These are phyloP conservation scores for Caenorhabditis imperialis DNA, from an alignment of 2,888 invertebrate genomes.

Conservation along the genomic window DNA sequence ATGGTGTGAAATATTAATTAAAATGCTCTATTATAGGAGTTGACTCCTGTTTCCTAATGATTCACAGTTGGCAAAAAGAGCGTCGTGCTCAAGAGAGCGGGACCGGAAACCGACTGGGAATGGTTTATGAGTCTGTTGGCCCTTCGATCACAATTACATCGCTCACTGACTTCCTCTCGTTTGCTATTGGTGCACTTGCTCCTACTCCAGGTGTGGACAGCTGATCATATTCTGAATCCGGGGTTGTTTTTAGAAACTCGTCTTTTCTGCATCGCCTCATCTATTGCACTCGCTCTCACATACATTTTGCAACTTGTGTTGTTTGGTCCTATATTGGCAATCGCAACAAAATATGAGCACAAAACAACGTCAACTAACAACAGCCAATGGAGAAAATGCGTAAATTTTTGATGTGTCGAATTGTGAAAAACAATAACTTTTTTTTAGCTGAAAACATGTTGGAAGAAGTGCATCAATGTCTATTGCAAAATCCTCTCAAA, in stretches of 20 bases:
- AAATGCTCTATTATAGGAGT: conserved; percentile 68
- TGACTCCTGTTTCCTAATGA: conserved; percentile 75
- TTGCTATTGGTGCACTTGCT: conserved; percentile 76
- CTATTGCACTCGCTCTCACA: conserved; percentile 74
- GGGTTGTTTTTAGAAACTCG: conserved; percentile 69
- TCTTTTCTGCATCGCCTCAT: conserved; percentile 76
- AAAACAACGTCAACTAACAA: conserved; percentile 40
- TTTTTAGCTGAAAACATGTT: conserved; percentile 58
- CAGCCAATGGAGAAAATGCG: conserved; percentile 59
- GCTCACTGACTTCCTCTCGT: conserved; percentile 77
- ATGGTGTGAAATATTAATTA: background rate
- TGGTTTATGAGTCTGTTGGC: conserved; percentile 76
- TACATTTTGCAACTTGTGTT: conserved; percentile 73
- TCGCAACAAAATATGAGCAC: conserved; percentile 71
- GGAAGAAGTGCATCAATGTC: conserved; percentile 57
- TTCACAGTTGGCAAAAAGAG: conserved; percentile 74
- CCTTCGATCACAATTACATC: conserved; percentile 77
- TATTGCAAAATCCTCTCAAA: conserved; percentile 68
- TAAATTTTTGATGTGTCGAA: conserved; percentile 13
- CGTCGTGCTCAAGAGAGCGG: conserved; percentile 61
- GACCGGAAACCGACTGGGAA: conserved; percentile 60
- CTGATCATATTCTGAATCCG: conserved; percentile 4
- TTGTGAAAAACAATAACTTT: background rate
- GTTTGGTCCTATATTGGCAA: conserved; percentile 74
- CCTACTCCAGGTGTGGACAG: conserved; percentile 73